Evolutionary conservation across 2,888 invertebrate genomes (phyloP).

Genomic region (Thymelicus acteon): DNA sequence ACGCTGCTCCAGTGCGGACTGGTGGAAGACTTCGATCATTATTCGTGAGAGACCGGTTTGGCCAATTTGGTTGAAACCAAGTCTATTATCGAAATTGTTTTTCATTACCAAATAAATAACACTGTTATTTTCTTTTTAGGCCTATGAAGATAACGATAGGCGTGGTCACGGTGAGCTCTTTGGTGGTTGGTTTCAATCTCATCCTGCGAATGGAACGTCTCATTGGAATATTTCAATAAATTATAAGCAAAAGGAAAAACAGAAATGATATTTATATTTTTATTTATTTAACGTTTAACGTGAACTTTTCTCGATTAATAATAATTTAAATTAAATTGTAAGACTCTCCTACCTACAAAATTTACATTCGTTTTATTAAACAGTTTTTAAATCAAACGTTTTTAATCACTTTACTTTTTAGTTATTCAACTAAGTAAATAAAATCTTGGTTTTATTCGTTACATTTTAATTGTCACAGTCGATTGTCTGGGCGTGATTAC

Average conservation of each 20-base stretch:
- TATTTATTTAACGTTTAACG: background rate
- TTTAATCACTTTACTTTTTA: no score
- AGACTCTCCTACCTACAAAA: background rate
- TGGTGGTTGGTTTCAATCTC: slow-evolving; percentile 66
- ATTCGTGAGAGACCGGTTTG: no score
- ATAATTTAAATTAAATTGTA: background rate
- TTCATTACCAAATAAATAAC: no score
- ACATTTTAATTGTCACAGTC: slow-evolving; percentile 41
- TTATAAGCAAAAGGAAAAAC: background rate
- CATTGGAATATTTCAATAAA: slow-evolving; percentile 40
- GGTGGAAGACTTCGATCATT: no score
- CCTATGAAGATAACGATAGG: slow-evolving; percentile 78
- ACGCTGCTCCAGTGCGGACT: no score
- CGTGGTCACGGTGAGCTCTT: slow-evolving; percentile 68
- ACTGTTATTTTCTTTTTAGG: slow-evolving; percentile 52
- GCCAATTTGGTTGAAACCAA: no score
- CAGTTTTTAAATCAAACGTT: no score
- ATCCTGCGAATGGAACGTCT: slow-evolving; percentile 62
- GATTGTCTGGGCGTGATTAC: slow-evolving; percentile 51
- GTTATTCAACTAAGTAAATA: no score
- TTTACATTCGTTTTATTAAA: background rate
- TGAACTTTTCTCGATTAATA: background rate
- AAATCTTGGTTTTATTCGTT: background rate
- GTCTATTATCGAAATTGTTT: no score
- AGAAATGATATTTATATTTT: background rate